A percentile compares a stretch with the other conserved stretches of the same genome.
phyloP scores from a whole-genome alignment of 1,140 invertebrate genomes.

The Dolichoris vasculosae region DNA sequence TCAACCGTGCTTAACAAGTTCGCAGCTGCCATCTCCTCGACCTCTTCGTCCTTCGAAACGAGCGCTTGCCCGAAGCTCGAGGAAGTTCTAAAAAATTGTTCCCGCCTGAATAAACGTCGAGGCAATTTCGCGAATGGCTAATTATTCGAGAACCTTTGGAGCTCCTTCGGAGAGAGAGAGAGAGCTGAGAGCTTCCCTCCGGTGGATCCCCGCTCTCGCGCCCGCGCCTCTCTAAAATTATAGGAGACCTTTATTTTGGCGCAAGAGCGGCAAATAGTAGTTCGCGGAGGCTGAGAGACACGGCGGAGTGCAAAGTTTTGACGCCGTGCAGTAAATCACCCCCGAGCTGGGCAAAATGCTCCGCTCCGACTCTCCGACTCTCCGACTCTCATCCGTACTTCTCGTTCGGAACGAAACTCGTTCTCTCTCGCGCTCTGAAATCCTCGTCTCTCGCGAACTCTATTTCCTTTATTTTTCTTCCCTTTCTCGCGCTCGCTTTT shows the following conservation, averaged over 20 bases:
- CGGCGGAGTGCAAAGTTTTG: conserved; percentile 72
- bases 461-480: conserved; percentile 30
- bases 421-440: neutral
- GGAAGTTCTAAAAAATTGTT: neutral
- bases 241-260: conserved; percentile 63
- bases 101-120: conserved; percentile 13
- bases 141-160: conserved; percentile 33
- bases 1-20: neutral
- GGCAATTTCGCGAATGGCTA: conserved; percentile 25
- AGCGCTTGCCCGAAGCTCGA: too few species aligned
- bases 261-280: conserved; percentile 18
- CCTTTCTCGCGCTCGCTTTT: neutral
- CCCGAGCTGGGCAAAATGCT: conserved; percentile 14
- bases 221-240: conserved; percentile 57
- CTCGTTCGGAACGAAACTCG: neutral
- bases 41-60: neutral
- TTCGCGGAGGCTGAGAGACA: conserved; percentile 44
- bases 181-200: neutral
- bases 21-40: neutral
- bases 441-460: neutral
- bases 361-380: too few species aligned
- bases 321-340: conserved; percentile 72
- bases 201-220: conserved; percentile 13
- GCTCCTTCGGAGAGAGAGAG: neutral
- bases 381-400: neutral